Conservation (phyloP, 2,888 invertebrate species). For the Margaritifera margaritifera region DNA sequence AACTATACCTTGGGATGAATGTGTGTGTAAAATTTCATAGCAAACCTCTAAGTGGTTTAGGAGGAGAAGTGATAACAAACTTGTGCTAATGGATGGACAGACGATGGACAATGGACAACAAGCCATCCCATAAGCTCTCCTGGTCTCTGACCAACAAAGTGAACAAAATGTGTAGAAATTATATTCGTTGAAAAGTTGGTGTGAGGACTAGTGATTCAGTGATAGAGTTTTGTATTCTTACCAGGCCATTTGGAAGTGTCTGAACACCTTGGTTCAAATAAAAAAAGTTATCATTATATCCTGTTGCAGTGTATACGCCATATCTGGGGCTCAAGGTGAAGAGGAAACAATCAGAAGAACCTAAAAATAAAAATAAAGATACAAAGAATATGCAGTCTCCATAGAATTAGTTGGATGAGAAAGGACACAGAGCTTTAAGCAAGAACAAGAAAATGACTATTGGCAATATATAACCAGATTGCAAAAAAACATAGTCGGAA, state of each 20-base stretch:
- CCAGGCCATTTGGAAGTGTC: slow-evolving; percentile 93
- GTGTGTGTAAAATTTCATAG: too few relatives aligned
- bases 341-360: slow-evolving; percentile 84
- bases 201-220: not conserved
- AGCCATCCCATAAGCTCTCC: not conserved
- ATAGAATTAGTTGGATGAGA: not conserved
- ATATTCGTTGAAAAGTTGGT: too few relatives aligned
- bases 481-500: too few relatives aligned
- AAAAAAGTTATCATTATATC: slow-evolving; percentile 91
- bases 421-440: not conserved
- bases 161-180: too few relatives aligned
- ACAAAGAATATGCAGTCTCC: not conserved
- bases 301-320: slow-evolving; percentile 84
- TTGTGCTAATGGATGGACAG: not conserved
- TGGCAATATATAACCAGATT: too few relatives aligned
- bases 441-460: not conserved
- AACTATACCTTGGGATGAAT: too few relatives aligned
- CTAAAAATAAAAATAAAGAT: slow-evolving; percentile 58
- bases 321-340: slow-evolving; percentile 88
- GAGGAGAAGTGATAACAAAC: too few relatives aligned
- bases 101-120: not conserved
- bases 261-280: slow-evolving; percentile 94
- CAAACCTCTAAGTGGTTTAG: too few relatives aligned
- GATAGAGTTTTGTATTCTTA: slow-evolving; percentile 57
- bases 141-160: not conserved